phyloP scores from a whole-genome alignment of 2,888 invertebrate genomes.

The Gari tellinella region DNA sequence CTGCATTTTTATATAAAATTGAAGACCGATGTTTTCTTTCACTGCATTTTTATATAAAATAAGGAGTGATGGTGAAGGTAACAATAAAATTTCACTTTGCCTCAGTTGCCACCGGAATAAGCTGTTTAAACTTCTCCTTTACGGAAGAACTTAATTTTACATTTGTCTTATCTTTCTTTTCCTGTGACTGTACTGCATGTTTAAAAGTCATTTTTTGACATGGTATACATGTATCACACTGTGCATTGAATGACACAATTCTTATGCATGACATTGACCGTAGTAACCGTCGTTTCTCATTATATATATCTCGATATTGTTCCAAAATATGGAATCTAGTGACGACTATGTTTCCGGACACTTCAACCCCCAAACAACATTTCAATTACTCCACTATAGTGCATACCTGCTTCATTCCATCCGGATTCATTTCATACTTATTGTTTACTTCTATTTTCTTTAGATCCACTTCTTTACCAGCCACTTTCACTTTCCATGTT shows the following conservation, averaged over 20 bases:
- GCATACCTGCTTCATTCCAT: slow-evolving; percentile 18
- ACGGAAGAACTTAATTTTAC: slow-evolving; percentile 13
- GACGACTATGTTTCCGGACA: slow-evolving; percentile 12
- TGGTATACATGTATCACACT: slow-evolving; percentile 3
- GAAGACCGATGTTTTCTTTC: too few species aligned
- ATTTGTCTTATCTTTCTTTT: slow-evolving; percentile 11
- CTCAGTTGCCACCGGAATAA: slow-evolving; percentile 32
- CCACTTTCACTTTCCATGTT: slow-evolving; percentile 9
- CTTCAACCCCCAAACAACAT: slow-evolving; percentile 24
- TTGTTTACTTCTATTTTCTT: neutral
- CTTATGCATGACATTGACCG: slow-evolving; percentile 15
- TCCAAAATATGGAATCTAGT: slow-evolving; percentile 27
- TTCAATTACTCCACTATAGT: slow-evolving; percentile 1
- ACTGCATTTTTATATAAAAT: too few species aligned
- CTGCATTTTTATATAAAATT: too few species aligned
- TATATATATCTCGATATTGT: neutral
- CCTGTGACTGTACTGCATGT: neutral
- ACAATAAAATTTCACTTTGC: slow-evolving; percentile 12
- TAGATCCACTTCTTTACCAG: slow-evolving; percentile 22
- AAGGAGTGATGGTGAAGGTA: slow-evolving; percentile 17
- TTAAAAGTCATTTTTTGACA: slow-evolving; percentile 31
- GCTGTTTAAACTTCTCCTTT: too few species aligned
- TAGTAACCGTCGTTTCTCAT: neutral
- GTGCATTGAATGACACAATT: slow-evolving; percentile 2
- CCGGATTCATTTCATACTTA: slow-evolving; percentile 12